Base-by-base conservation (phyloP, 2,888 invertebrate genomes). In the Lasiommata megera region DNA sequence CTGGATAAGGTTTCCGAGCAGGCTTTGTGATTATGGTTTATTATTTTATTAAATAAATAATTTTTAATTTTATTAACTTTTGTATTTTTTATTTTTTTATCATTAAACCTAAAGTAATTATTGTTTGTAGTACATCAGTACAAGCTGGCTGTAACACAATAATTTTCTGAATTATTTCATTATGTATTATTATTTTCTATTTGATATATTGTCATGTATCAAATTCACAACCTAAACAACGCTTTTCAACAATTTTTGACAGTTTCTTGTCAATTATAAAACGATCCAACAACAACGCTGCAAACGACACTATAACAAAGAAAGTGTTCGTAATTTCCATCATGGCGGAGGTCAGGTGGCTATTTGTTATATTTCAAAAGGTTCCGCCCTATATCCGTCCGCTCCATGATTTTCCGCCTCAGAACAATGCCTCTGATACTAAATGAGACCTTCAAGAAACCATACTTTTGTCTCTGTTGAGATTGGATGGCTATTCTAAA, bases 311-410 rank as follows among this genome's bases (percentile, higher is more conserved):
- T 71, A 72, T 70, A 75, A 79, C 73, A 71, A 75, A 77, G 79
- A 76, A 82, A 76, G 69, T 78, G 77, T 73, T 74, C 74, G 73
- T 80, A 82, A 84, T 84, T 82, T 80, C 76, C 73, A 73, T 67
- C 65, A 65, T 64, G 67, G 63, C 56, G 65, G 71, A 71, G 77
- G 79, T 79, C 77, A 79, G 77, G 76, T 77, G 66, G 71, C 71
- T 73, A 74, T 77, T 77, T 70, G 76, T 73, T 62, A 68, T 74
- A 73, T 76, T 76, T 78, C 72, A 79, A 83, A 82, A 74, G 82
- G 72, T 65, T 67, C 66, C 67, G 64, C 59, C 70, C 73, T 76
- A 79, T 80, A 77, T 78, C 77, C 67, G 66, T 63, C 59, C 66
- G 65, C 72, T 76, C 73, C 74, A 76, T 80, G 77, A 82, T 80